Conservation (phyloP, 2,888 invertebrate species). For the Epirrhoe tristata region DNA sequence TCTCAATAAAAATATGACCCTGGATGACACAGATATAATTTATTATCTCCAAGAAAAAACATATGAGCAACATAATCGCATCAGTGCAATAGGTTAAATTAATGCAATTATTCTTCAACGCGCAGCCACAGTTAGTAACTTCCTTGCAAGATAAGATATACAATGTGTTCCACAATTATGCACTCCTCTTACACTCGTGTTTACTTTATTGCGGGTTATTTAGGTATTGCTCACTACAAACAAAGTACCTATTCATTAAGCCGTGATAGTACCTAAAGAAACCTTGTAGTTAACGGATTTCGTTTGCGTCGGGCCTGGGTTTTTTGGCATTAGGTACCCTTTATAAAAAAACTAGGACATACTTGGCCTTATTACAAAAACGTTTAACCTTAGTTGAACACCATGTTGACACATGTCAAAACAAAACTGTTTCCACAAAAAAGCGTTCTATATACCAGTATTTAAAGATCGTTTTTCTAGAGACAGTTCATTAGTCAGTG, state of each 20-base stretch:
- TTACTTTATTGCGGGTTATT: not conserved
- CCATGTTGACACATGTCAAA: too few relatives aligned
- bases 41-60: not conserved
- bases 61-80: constrained; percentile 3
- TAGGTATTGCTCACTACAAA: constrained; percentile 3
- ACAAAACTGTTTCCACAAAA: too few relatives aligned
- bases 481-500: too few relatives aligned
- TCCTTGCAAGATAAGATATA: constrained; percentile 32
- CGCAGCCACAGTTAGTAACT: constrained; percentile 12
- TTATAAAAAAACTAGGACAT: too few relatives aligned
- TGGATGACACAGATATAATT: not conserved
- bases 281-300: too few relatives aligned
- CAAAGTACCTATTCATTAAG: not conserved
- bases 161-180: constrained; percentile 27
- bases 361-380: too few relatives aligned
- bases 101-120: constrained; percentile 24
- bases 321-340: too few relatives aligned
- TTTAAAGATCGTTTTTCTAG: too few relatives aligned
- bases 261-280: not conserved
- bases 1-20: not conserved
- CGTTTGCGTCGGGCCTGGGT: too few relatives aligned
- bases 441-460: too few relatives aligned
- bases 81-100: constrained; percentile 19
- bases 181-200: constrained; percentile 13
- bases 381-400: too few relatives aligned